Conservation (phyloP, 2,113 vertebrate species). For the Numida meleagris region DNA sequence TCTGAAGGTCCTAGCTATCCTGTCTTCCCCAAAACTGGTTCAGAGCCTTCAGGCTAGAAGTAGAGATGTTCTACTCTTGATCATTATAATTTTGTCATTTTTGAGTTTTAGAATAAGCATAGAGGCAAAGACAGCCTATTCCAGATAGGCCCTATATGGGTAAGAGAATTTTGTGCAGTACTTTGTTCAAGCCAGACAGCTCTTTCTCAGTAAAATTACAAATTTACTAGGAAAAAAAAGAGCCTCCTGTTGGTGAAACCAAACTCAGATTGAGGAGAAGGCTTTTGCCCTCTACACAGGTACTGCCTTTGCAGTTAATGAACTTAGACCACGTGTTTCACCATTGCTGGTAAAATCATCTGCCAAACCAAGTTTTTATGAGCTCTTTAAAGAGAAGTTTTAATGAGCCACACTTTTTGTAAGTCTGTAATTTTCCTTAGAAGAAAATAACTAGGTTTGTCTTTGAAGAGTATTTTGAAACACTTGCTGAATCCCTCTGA, state of each 20-base stretch:
- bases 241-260: not conserved
- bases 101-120: not conserved
- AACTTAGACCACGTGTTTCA: fast-evolving
- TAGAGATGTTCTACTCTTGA: not conserved
- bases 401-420: not conserved
- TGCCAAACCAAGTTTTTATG: not conserved
- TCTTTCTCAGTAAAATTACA: not conserved
- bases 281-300: not conserved
- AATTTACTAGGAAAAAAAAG: not conserved
- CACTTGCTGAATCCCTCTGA: not conserved
- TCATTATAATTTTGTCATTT: not conserved
- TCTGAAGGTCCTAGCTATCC: not conserved
- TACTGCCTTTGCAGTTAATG: not conserved
- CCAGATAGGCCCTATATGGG: not conserved
- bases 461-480: not conserved
- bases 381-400: not conserved
- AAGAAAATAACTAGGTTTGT: not conserved
- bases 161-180: not conserved
- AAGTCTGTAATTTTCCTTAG: not conserved
- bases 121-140: not conserved
- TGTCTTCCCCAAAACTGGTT: not conserved
- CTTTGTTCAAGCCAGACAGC: not conserved
- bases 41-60: not conserved
- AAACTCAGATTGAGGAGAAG: not conserved
- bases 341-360: not conserved